Percentiles rank a stretch among this genome's conserved stretches.
Evolutionary conservation across 2,797 vertebrate genomes (phyloP).

Genomic region (Acanthornis magna): DNA sequence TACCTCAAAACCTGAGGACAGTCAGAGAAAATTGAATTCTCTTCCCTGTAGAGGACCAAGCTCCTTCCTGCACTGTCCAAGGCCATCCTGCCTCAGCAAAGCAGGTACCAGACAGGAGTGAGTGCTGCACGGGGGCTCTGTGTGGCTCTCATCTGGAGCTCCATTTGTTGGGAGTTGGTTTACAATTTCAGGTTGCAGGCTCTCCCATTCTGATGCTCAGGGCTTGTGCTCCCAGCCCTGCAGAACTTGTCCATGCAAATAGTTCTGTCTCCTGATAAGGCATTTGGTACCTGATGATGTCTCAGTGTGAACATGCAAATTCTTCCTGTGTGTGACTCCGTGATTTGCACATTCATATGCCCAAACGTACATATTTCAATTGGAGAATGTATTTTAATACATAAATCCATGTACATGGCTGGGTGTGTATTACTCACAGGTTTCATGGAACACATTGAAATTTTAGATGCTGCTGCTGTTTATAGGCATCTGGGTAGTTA

Average conservation of each 20-base stretch:
- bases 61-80: not conserved
- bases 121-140: not conserved
- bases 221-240: not conserved
- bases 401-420: not conserved
- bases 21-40: not conserved
- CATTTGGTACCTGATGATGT: not conserved
- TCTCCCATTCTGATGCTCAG: not conserved
- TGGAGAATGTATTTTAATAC: not conserved
- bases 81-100: not conserved
- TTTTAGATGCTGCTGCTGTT: not conserved
- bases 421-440: not conserved
- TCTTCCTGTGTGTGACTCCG: not conserved
- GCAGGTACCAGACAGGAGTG: not conserved
- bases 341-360: slow-evolving; percentile 1
- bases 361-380: not conserved
- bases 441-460: accelerated
- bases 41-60: not conserved
- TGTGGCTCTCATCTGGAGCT: not conserved
- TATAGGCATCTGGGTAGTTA: not conserved
- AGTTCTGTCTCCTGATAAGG: not conserved
- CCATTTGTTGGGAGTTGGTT: not conserved
- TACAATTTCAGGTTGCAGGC: not conserved
- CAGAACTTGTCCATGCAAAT: not conserved
- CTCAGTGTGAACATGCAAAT: not conserved
- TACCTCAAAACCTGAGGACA: not conserved